Base-by-base conservation (phyloP, 2,797 vertebrate species). In the Cyclura pinguis region DNA sequence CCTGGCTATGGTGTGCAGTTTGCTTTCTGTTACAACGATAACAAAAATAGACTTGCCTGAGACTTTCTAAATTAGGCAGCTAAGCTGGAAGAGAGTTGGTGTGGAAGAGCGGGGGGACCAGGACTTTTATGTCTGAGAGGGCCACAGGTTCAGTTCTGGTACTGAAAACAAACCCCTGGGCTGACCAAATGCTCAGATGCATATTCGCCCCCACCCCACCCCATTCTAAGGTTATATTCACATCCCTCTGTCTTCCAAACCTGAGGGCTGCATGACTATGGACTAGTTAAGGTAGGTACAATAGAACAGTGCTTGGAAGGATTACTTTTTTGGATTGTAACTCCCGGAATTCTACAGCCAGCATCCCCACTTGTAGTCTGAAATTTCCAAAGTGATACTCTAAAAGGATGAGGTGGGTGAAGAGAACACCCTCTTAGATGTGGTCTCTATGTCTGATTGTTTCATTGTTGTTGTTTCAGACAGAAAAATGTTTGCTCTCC, bases 401-500 rank as follows among this genome's bases (percentile, higher is more conserved):
- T 69, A 27, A 78, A 6, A 50, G n/a, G 2, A 55, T 57, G 16
- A 20, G 35, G 47, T n/a, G 52, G 13, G 22, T 18, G 32, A 4
- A 7, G 29, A 8, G 24, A 32, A 6, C 24, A 47, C 27, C 27
- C 12, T 76, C 6, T 35, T 14, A 4, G 22, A 80, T 74, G 64
- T 32, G 77, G 77, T 69, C 42, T 22, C 38, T 29, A 59, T 52
- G 20, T 73, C 47, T 55, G 87, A 22, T 42, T 93, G 85, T 88
- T 83, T 91, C 92, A 91, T 47, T 47, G 42, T 47, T 88, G 20
- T 42, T 93, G 84, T 88, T 83, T 91, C 92, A 91, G 96, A 91
- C 94, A 97, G 96, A 96, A 98, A 97, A 94, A 98, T 98, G 98
- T 97, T 95, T 96, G 88, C 96, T 92, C 95, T 93, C 82, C 93